Conservation (phyloP, 2,888 invertebrate genomes). For the Cephus rjabovi region DNA sequence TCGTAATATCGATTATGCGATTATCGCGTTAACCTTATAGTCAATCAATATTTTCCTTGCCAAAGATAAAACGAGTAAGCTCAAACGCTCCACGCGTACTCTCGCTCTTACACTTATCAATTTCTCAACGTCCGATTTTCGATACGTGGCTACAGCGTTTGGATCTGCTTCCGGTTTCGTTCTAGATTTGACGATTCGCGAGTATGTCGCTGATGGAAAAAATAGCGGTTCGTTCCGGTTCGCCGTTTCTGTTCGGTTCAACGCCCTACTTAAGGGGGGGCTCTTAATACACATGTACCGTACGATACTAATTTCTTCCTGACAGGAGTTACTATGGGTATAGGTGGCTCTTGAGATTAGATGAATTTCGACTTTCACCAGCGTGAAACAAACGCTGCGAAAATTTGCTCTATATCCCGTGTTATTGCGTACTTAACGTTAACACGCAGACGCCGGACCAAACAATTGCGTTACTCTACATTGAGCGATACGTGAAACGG, state of each 20-base stretch:
- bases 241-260: slow-evolving; percentile 29
- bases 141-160: neutral
- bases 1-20: neutral
- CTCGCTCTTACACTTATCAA: neutral
- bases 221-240: slow-evolving; percentile 36
- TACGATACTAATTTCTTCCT: slow-evolving; percentile 5
- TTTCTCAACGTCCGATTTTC: neutral
- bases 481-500: neutral
- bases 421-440: neutral
- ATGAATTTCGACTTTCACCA: slow-evolving; percentile 45
- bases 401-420: neutral
- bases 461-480: neutral
- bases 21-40: neutral
- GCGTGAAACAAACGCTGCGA: neutral
- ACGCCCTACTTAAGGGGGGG: slow-evolving; percentile 28
- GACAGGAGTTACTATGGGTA: neutral
- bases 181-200: neutral
- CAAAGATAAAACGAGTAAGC: neutral
- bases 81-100: neutral
- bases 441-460: neutral
- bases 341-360: slow-evolving; percentile 27
- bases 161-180: neutral
- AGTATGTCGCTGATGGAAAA: slow-evolving; percentile 19
- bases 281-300: neutral
- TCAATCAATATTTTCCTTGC: neutral